Evolutionary conservation across 2,797 vertebrate genomes (phyloP).

Genomic region (Gallinago nigripennis): DNA sequence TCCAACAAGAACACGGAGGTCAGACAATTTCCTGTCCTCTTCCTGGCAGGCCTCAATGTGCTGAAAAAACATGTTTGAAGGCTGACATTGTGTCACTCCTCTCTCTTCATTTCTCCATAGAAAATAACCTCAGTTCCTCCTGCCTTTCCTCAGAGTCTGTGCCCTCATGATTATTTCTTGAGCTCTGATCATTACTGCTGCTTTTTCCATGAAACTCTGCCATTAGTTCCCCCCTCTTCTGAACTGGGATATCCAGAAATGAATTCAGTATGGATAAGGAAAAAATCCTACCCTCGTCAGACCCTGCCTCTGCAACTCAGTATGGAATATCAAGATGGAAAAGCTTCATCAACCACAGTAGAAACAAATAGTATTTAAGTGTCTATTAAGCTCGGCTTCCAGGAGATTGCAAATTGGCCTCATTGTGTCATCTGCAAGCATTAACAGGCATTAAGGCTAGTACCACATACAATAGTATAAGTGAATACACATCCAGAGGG

Average conservation of each 20-base stretch:
- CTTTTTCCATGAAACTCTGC: not conserved
- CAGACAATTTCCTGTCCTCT: conserved; percentile 33
- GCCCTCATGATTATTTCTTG: not conserved
- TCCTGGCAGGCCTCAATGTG: not conserved
- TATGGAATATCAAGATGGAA: not conserved
- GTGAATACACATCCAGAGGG: not conserved
- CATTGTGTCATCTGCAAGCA: conserved; percentile 1
- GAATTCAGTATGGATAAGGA: not conserved
- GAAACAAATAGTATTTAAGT: conserved; percentile 16
- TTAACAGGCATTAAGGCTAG: not conserved
- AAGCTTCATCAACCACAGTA: not conserved
- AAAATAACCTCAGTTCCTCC: not conserved
- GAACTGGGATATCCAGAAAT: not conserved
- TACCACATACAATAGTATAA: not conserved
- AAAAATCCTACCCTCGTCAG: not conserved
- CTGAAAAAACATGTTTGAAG: not conserved
- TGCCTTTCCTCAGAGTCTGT: not conserved
- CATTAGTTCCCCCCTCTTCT: not conserved
- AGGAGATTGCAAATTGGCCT: conserved; percentile 5
- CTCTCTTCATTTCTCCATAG: not conserved
- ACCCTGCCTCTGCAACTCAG: not conserved
- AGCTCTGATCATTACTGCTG: not conserved
- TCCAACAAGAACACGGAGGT: not conserved
- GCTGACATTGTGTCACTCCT: not conserved
- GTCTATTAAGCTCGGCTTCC: conserved; percentile 19